A percentile compares a stretch with the other conserved stretches of the same genome.
phyloP scores from a whole-genome alignment of 2,797 vertebrate genomes.

The Sylvia borin region DNA sequence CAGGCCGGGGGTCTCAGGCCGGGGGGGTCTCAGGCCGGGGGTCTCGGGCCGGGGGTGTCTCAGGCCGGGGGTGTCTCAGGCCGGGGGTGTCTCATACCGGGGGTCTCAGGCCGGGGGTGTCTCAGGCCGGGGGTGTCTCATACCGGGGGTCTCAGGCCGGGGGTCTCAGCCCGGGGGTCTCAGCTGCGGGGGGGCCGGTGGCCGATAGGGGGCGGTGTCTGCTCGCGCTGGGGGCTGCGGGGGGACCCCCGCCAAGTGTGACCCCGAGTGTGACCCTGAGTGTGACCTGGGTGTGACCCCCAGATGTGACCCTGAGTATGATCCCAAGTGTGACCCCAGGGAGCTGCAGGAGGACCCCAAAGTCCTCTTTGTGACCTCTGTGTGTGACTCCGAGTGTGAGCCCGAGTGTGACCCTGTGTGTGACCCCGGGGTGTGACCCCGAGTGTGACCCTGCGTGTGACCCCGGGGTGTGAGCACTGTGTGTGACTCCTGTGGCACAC shows the following conservation, averaged over 20 bases:
- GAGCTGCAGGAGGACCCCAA: not conserved
- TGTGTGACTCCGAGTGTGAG: not conserved
- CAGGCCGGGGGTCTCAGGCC: too few relatives aligned
- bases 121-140: too few relatives aligned
- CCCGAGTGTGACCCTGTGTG: accelerated
- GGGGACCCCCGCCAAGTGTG: not conserved
- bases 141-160: too few relatives aligned
- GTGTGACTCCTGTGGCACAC: not conserved
- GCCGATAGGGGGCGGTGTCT: not conserved
- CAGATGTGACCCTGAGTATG: not conserved
- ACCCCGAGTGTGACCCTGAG: not conserved
- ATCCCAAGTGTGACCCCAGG: not conserved
- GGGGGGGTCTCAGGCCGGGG: too few relatives aligned
- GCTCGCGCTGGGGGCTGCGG: not conserved
- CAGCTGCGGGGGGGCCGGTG: not conserved
- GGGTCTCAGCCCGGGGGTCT: not conserved
- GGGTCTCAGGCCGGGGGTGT: too few relatives aligned
- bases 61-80: too few relatives aligned
- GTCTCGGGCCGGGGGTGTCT: too few relatives aligned
- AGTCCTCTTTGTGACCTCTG: not conserved
- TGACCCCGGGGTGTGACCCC: not conserved
- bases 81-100: too few relatives aligned
- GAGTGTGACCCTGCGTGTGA: not conserved
- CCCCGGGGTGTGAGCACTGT: not conserved
- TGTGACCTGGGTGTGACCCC: not conserved